Evolutionary conservation across 2,113 vertebrate genomes (phyloP).

Genomic region (Lampris megalopsis): DNA sequence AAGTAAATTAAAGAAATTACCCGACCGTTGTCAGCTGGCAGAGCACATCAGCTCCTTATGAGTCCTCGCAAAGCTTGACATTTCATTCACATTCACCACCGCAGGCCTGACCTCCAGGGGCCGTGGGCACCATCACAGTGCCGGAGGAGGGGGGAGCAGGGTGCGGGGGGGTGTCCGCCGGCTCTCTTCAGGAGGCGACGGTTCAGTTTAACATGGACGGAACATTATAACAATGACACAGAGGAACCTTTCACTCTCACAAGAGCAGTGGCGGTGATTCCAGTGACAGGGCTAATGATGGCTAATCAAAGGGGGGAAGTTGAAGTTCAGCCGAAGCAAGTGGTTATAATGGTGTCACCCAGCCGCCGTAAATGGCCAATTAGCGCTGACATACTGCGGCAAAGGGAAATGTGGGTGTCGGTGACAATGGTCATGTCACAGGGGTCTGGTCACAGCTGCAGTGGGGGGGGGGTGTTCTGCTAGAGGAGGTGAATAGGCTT

Average conservation of each 20-base stretch:
- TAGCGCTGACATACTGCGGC: slow-evolving; percentile 42
- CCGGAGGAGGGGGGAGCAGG: too few species aligned
- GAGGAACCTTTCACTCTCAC: neutral
- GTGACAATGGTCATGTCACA: slow-evolving; percentile 12
- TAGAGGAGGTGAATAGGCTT: neutral
- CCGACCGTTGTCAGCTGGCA: too few species aligned
- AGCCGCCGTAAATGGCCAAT: slow-evolving; percentile 55
- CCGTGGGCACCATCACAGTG: too few species aligned
- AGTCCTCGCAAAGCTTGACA: too few species aligned
- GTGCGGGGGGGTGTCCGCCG: too few species aligned
- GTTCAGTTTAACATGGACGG: neutral
- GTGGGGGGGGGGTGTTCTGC: neutral
- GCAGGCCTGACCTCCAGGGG: too few species aligned
- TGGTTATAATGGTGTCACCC: neutral
- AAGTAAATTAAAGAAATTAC: too few species aligned
- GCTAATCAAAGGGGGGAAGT: slow-evolving; percentile 36
- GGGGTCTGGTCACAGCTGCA: too few species aligned
- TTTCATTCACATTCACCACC: too few species aligned
- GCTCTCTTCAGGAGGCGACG: neutral
- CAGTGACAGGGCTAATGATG: slow-evolving; percentile 23
- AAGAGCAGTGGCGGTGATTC: neutral
- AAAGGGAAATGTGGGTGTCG: slow-evolving; percentile 29
- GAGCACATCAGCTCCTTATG: too few species aligned
- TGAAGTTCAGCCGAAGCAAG: slow-evolving; percentile 23
- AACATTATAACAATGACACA: neutral